Percentiles rank a stretch among this genome's conserved stretches.
These are phyloP conservation scores for Notothenia rossii DNA, from an alignment of 2,113 vertebrate species.

Conservation along the genomic window DNA sequence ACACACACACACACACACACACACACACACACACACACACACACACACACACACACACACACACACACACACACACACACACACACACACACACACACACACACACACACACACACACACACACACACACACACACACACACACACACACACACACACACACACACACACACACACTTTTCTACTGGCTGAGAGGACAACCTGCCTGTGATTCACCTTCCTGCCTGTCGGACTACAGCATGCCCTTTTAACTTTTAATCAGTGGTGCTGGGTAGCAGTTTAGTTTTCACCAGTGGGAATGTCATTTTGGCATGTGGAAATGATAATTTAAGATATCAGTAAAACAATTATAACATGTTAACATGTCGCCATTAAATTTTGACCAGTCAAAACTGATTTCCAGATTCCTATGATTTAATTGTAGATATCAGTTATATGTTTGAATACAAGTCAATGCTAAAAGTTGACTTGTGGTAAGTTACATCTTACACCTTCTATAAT, in stretches of 20 bases:
- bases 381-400: neutral
- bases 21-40: too few species aligned
- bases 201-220: constrained; percentile 51
- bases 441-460: too few species aligned
- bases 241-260: neutral
- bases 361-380: neutral
- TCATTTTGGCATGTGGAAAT: neutral
- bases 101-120: too few species aligned
- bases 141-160: constrained; percentile 26
- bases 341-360: neutral
- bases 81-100: too few species aligned
- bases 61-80: too few species aligned
- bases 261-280: neutral
- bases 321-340: neutral
- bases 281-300: neutral
- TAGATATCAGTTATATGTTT: neutral
- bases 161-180: constrained; percentile 24
- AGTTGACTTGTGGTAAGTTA: too few species aligned
- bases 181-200: constrained; percentile 35
- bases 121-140: constrained; percentile 36
- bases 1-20: too few species aligned
- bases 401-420: neutral
- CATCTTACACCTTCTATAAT: too few species aligned
- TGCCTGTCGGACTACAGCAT: neutral
- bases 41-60: too few species aligned